Percentiles rank a stretch among this genome's conserved stretches.
These are phyloP conservation scores for Hydrozoanthus tunicans DNA, from an alignment of 64 coral and sea anemone genomes.

Conservation along the genomic window DNA sequence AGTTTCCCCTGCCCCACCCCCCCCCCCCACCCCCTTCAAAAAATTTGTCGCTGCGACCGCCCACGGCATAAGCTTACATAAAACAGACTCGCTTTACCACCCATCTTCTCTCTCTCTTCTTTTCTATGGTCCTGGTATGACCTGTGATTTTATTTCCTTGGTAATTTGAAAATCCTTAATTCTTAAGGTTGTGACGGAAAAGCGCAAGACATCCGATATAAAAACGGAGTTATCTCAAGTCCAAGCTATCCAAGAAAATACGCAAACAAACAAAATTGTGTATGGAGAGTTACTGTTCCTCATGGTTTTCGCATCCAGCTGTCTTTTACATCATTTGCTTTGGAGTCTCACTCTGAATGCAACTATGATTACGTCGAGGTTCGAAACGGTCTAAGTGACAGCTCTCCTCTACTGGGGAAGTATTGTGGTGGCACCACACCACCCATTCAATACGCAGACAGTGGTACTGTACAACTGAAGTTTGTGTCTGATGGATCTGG, in stretches of 20 bases:
- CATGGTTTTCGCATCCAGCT: conserved; percentile 21
- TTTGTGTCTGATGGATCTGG: conserved; percentile 27
- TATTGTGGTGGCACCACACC: conserved; percentile 46
- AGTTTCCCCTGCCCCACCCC: no score
- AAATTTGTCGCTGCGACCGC: no score
- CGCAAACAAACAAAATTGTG: conserved; percentile 19
- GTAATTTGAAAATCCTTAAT: no score
- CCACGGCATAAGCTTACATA: no score
- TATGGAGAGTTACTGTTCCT: conserved; percentile 32
- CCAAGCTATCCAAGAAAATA: conserved; percentile 41
- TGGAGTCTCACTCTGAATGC: conserved; percentile 65
- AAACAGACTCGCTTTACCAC: no score
- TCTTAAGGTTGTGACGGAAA: no score
- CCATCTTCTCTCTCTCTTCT: no score
- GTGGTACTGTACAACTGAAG: not conserved
- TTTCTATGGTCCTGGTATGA: no score
- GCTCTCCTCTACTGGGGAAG: not conserved
- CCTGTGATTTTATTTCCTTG: no score
- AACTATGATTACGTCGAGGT: conserved; percentile 65
- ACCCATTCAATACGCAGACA: not conserved
- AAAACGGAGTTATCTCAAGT: not conserved
- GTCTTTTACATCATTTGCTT: conserved; percentile 59
- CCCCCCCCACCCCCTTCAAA: no score
- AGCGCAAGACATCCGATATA: no score
- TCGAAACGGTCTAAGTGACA: conserved; percentile 40